These are phyloP conservation scores for Scaptodrosophila latifasciaeformis DNA, from an alignment of 2,888 invertebrate species.

Conservation along the genomic window DNA sequence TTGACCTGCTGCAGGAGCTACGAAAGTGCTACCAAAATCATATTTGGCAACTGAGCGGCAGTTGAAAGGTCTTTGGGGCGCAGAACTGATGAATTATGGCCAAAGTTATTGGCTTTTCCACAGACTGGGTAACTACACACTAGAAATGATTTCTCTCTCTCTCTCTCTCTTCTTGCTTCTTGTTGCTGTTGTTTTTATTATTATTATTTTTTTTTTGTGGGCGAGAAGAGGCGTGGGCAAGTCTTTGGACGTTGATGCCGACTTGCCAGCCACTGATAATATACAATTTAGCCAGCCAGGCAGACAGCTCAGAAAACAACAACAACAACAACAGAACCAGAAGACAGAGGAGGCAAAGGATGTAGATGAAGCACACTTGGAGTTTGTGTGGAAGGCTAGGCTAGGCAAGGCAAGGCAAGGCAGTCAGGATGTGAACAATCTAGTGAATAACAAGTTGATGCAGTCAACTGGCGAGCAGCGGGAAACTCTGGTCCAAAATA, in stretches of 20 bases:
- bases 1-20: slow-evolving; percentile 13
- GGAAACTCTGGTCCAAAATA: slow-evolving; percentile 15
- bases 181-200: too few relatives aligned
- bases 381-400: too few relatives aligned
- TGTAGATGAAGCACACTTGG: too few relatives aligned
- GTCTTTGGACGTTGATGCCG: not conserved
- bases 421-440: slow-evolving; percentile 26
- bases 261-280: slow-evolving; percentile 45
- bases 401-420: too few relatives aligned
- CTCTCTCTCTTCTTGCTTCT: too few relatives aligned
- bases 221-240: too few relatives aligned
- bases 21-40: slow-evolving; percentile 36
- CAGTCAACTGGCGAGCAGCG: not conserved
- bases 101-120: slow-evolving; percentile 58
- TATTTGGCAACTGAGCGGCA: slow-evolving; percentile 57
- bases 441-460: slow-evolving; percentile 28
- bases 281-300: slow-evolving; percentile 11
- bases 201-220: too few relatives aligned
- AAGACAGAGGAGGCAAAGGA: too few relatives aligned
- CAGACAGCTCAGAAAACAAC: too few relatives aligned
- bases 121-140: too few relatives aligned
- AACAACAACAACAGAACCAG: too few relatives aligned
- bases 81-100: slow-evolving; percentile 56
- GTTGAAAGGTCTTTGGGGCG: slow-evolving; percentile 56
- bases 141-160: too few relatives aligned